Evolutionary conservation across 2,113 vertebrate genomes (phyloP).

Genomic region (Calyptomena viridis): DNA sequence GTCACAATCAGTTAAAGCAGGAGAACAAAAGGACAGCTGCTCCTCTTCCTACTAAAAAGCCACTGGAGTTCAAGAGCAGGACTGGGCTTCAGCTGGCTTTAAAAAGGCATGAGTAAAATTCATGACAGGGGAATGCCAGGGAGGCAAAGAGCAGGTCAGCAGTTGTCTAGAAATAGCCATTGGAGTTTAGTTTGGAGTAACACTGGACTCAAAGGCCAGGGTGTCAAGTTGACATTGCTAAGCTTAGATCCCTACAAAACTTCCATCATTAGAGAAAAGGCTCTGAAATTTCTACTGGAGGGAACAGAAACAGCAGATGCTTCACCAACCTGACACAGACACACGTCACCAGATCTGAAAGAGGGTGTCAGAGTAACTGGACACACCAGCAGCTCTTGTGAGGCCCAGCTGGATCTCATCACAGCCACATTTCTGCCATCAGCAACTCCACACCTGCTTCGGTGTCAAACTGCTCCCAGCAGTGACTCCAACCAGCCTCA

Average conservation of each 20-base stretch:
- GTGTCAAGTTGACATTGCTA: neutral
- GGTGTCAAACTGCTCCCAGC: neutral
- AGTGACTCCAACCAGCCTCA: neutral
- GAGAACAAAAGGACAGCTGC: constrained; percentile 20
- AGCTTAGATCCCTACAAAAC: neutral
- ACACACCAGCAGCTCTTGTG: neutral
- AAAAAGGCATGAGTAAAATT: neutral
- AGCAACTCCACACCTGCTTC: neutral
- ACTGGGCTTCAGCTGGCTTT: neutral
- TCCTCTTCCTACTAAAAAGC: neutral
- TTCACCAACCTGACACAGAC: neutral
- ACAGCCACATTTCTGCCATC: neutral
- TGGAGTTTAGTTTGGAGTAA: constrained; percentile 4
- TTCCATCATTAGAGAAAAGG: neutral
- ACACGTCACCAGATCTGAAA: neutral
- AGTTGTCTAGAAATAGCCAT: neutral
- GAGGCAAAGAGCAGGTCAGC: constrained; percentile 1
- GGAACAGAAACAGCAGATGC: neutral
- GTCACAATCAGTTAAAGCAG: neutral
- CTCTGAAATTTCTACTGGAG: neutral
- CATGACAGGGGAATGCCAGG: neutral
- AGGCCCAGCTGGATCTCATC: neutral
- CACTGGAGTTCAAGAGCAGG: neutral
- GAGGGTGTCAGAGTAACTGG: neutral
- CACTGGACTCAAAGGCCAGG: neutral